These are phyloP conservation scores for Zaprionus capensis DNA, from an alignment of 1,140 invertebrate genomes.

Conservation along the genomic window DNA sequence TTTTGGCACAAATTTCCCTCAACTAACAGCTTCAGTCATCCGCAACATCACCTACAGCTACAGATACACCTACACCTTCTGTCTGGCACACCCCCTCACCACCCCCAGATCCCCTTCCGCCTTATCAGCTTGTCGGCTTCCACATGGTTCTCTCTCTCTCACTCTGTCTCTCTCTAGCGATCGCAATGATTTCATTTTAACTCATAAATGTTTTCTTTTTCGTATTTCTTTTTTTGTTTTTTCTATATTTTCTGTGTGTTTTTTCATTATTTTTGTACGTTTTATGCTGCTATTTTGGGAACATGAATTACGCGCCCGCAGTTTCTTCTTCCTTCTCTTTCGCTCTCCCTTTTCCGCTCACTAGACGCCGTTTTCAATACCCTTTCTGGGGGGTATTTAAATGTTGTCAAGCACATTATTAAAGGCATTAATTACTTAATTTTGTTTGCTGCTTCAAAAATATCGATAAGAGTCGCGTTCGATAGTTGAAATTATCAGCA, in stretches of 20 bases:
- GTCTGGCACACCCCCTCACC: background rate
- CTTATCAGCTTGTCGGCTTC: conserved; percentile 14
- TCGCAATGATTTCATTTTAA: conserved; percentile 71
- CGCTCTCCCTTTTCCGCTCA: background rate
- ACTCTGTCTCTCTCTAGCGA: conserved; percentile 17
- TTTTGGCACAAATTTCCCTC: conserved; percentile 68
- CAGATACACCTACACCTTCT: conserved; percentile 40
- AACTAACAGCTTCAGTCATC: conserved; percentile 61
- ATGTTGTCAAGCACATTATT: conserved; percentile 1
- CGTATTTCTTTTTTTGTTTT: conserved; percentile 55
- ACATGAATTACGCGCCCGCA: conserved; percentile 38
- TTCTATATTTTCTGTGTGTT: conserved; percentile 40
- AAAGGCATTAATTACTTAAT: background rate
- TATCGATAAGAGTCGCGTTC: background rate
- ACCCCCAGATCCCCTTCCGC: conserved; percentile 27
- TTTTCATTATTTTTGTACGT: conserved; percentile 27
- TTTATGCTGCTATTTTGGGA: conserved; percentile 70
- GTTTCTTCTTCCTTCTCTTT: conserved; percentile 18
- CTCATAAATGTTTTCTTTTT: conserved; percentile 71
- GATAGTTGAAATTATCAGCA: background rate
- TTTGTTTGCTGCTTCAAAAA: background rate
- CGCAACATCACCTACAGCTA: conserved; percentile 51
- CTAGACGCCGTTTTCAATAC: conserved; percentile 5
- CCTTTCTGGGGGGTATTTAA: conserved; percentile 17
- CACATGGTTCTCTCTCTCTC: conserved; percentile 17